A percentile compares a stretch with the other conserved stretches of the same genome.
phyloP scores from a whole-genome alignment of 2,113 vertebrate genomes.

The Physeter macrocephalus region DNA sequence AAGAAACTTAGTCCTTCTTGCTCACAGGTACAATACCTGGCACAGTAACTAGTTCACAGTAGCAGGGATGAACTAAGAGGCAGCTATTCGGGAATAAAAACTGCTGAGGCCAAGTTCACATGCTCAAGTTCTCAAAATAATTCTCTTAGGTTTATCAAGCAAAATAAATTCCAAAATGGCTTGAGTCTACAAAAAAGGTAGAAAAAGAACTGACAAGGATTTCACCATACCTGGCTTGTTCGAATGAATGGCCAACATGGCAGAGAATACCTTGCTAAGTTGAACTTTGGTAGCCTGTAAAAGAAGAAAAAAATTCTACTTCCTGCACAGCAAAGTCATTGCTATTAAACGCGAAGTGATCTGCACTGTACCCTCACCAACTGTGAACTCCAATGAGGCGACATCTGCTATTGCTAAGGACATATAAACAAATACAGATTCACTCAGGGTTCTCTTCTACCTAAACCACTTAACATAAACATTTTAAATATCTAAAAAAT shows the following conservation, averaged over 20 bases:
- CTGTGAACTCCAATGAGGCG: not conserved
- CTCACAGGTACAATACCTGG: not conserved
- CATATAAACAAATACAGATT: not conserved
- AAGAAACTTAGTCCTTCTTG: not conserved
- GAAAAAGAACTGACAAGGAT: not conserved
- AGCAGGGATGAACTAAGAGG: not conserved
- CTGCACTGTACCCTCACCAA: not conserved
- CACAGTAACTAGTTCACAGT: not conserved
- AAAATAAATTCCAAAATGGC: constrained; percentile 16
- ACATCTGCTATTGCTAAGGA: not conserved
- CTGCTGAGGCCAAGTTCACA: not conserved
- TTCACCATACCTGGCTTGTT: constrained; percentile 92
- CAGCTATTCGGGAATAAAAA: not conserved
- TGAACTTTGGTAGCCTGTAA: constrained; percentile 86
- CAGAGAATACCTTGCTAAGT: constrained; percentile 92
- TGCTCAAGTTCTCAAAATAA: not conserved
- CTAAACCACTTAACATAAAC: not conserved
- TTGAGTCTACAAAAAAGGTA: not conserved
- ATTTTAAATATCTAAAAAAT: not conserved
- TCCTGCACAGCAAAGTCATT: not conserved
- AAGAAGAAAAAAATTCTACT: constrained; percentile 32
- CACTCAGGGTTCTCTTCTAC: not conserved
- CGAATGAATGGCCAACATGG: constrained; percentile 94
- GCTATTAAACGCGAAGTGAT: not conserved
- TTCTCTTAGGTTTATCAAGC: not conserved